Base-by-base conservation (phyloP, 2,797 vertebrate species). In the Enteromius unitaeniatus region DNA sequence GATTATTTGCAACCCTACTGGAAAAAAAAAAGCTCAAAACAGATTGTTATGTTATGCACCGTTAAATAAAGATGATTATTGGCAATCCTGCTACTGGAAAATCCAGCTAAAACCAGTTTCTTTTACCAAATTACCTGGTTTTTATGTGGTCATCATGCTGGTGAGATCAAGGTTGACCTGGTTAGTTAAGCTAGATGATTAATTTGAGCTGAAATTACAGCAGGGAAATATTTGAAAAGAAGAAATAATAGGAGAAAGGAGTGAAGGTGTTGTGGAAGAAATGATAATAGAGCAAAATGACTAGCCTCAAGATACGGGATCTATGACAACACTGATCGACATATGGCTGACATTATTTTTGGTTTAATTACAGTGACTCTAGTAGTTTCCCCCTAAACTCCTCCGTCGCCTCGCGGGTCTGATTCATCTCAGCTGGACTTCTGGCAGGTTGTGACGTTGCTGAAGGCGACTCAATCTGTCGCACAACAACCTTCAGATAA, bases 381-480 rank as follows among this genome's bases (percentile, higher is more conserved):
- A 4, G 31, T 34, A 51, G 11, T 58, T 58, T 58, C n/a, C 51
- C 28, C 21, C 73, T 17, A 58, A 76, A 58, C 0, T 14, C 34
- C 13, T 1, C 4, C 13, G 2, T 3, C 21, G n/a, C 21, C 34
- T 60, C 34, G 40, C 3, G 53, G 31, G 74, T 53, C 21, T 6
- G 34, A 74, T 14, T 53, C 49, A 51, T 51, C 70, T 51, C 70
- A 73, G 47, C 47, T 13, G 47, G 47, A 75, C 49, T 37, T 23
- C 73, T 75, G 72, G 72, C 72, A 37, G 70, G 45, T 15, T 55
- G 19, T 37, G 51, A 23, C 3, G 21, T 23, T 5, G 51, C 73
- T 55, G 19, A 37, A 37, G 72, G 72, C 73, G 6, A 58, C 73
- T 58, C 73, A 23, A 76, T 76, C 51, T 58, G 73, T 76, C 21